Evolutionary conservation across 1,140 invertebrate genomes (phyloP), one percentile per base, ranked within the genome.

Genomic region (Drosophila punjabiensis): DNA sequence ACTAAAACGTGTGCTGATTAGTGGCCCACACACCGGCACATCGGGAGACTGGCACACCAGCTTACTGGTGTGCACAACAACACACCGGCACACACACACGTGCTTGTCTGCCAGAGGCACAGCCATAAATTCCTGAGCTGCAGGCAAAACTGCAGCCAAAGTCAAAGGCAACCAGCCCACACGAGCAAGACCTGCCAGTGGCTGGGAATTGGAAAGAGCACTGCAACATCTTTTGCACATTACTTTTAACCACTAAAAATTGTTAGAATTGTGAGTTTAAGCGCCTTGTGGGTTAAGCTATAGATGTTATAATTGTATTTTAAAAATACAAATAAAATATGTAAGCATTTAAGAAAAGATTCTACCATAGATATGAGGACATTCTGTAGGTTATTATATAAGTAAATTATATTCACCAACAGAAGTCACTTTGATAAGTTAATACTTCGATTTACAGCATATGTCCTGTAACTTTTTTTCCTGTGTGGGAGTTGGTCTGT

Each of bases 1-100:
- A 71, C 84, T 89, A 89, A 89, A 88, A 88, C 85, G 85, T 88
- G 85, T 88, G 85, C 85, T 88, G 85, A 88, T 88, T 89, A 88
- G 85, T 88, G 85, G 74, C 74, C 55, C 55, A 47, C 59, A 65
- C 59, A 71, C 67, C 62, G 39, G 60, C 37, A 33, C 63, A 70
- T 33, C 45, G 48, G 56, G 20, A 16, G n/a, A 35, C 20, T 18
- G 13, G 20, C 18, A 33, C 61, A 52, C 60, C 43, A 50, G 43
- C 30, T 24, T 13, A 33, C 60, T 33, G 18, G 14, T 18, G 8
- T 18, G 18, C 30, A 11, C 48, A 55, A 55, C 47, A 63, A 56
- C 50, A 20, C 45, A 24, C 58, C 37, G 24, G 30, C 48, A 37
- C 60, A 18, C 20, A 30, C 50, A 58, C 63, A 45, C 47, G 37